Evolutionary conservation across 2,888 invertebrate genomes (phyloP).

Genomic region (Eupithecia subumbrata): DNA sequence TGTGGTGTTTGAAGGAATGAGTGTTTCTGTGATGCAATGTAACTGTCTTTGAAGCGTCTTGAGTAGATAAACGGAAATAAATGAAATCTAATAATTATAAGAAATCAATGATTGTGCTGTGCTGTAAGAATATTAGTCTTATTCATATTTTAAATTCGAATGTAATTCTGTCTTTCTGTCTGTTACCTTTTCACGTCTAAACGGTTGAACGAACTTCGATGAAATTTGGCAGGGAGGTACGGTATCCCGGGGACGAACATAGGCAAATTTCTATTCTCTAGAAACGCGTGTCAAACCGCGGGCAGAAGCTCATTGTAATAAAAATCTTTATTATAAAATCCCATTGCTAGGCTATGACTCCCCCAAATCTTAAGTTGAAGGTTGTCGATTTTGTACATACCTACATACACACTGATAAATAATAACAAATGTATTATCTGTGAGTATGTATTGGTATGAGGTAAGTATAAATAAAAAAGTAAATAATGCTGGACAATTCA

Average conservation of each 20-base stretch:
- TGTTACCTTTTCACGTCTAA: no score
- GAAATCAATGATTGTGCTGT: background rate
- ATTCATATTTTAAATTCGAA: no score
- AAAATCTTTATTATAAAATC: background rate
- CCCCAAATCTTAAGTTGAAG: background rate
- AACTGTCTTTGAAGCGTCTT: background rate
- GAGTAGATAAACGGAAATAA: background rate
- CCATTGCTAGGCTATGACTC: background rate
- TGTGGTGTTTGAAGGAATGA: background rate
- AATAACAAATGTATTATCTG: no score
- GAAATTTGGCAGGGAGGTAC: no score
- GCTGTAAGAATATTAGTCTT: background rate
- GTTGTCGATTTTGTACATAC: background rate
- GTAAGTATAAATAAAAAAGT: background rate
- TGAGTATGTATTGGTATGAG: background rate
- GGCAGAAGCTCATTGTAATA: no score
- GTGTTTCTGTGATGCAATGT: constrained; percentile 7
- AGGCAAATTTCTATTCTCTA: no score
- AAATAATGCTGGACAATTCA: background rate
- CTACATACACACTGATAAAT: no score
- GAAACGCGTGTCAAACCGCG: no score
- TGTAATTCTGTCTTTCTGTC: no score
- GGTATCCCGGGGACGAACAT: no score
- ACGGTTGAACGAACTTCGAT: no score
- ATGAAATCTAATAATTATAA: no score